Percentiles rank a stretch among this genome's conserved stretches.
phyloP scores from a whole-genome alignment of 1,140 invertebrate species.

The Drosophila ironensis region DNA sequence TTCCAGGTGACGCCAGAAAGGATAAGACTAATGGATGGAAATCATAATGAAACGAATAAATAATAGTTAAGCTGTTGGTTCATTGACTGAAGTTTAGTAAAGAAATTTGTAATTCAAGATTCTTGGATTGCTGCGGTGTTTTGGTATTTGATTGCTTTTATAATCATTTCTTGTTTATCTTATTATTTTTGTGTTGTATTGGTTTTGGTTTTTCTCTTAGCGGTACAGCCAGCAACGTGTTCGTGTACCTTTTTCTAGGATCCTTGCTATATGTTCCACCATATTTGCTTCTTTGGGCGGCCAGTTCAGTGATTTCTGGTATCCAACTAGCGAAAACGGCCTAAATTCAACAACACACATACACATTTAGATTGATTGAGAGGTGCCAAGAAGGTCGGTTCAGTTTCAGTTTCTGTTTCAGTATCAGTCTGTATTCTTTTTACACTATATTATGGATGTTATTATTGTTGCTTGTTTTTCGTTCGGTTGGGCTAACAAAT shows the following conservation, averaged over 20 bases:
- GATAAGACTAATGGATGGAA: conserved; percentile 26
- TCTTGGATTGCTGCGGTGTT: conserved; percentile 64
- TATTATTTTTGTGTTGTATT: conserved; percentile 48
- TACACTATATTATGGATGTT: background rate
- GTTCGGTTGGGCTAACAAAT: conserved; percentile 27
- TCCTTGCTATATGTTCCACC: conserved; percentile 98
- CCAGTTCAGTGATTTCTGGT: conserved; percentile 99
- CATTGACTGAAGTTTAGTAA: conserved; percentile 68
- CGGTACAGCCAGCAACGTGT: conserved; percentile 75
- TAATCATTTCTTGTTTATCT: conserved; percentile 51
- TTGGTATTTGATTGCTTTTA: conserved; percentile 52
- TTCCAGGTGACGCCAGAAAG: conserved; percentile 60
- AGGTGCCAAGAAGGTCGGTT: conserved; percentile 29
- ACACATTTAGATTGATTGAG: conserved; percentile 72
- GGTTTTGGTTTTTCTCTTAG: conserved; percentile 57
- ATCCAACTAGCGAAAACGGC: conserved; percentile 99
- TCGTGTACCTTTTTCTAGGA: conserved; percentile 96
- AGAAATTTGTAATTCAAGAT: conserved; percentile 51
- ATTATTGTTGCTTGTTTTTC: conserved; percentile 5
- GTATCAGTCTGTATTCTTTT: too few relatives aligned
- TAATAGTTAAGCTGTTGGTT: conserved; percentile 46
- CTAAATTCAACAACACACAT: conserved; percentile 84
- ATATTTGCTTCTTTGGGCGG: conserved; percentile 98
- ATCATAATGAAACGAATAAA: conserved; percentile 27
- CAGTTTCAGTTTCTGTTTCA: conserved; percentile 7